phyloP scores from a whole-genome alignment of 2,797 vertebrate genomes.

The Scolopax rusticola region DNA sequence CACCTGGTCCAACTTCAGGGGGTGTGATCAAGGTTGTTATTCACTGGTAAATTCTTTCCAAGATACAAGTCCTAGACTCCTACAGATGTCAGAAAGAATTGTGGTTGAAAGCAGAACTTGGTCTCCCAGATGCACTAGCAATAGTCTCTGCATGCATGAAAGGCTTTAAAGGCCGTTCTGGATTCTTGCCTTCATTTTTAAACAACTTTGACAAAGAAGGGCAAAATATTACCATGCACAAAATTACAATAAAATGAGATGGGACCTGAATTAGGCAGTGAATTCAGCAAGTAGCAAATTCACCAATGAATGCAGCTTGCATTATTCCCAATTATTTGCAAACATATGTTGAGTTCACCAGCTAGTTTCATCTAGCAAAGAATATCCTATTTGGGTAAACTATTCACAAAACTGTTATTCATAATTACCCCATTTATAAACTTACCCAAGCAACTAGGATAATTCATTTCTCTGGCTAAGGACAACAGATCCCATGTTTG shows the following conservation, averaged over 20 bases:
- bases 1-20: background rate
- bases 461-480: background rate
- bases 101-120: background rate
- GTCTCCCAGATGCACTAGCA: background rate
- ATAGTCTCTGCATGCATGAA: background rate
- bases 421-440: background rate
- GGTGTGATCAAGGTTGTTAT: background rate
- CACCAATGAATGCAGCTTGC: background rate
- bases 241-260: background rate
- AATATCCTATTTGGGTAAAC: background rate
- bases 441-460: background rate
- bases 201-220: background rate
- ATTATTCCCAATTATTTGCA: background rate
- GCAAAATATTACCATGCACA: background rate
- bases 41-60: background rate
- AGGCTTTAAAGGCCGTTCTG: background rate
- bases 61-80: background rate
- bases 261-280: background rate
- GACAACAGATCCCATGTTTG: background rate
- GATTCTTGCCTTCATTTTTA: background rate
- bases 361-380: background rate
- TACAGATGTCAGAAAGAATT: background rate
- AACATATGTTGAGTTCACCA: background rate
- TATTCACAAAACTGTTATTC: background rate
- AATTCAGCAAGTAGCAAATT: background rate